Conservation (phyloP, 2,797 vertebrate genomes). For the Mormyrops boulengeri region DNA sequence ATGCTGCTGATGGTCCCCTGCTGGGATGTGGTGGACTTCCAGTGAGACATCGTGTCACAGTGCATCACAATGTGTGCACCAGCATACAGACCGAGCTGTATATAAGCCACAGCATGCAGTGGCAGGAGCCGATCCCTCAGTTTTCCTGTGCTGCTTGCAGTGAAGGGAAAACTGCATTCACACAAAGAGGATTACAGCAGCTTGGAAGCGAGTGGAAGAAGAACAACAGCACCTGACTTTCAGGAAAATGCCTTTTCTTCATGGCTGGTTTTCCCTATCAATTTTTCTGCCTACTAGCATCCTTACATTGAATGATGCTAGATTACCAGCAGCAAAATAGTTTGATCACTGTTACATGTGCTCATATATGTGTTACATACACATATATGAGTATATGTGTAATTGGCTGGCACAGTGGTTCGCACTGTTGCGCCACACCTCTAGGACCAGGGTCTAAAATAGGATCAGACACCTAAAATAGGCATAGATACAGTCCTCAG, state of each 20-base stretch:
- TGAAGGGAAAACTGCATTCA: background rate
- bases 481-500: background rate
- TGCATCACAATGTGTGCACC: background rate
- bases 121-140: slow-evolving; percentile 17
- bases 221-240: background rate
- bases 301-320: background rate
- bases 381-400: background rate
- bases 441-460: background rate
- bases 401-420: background rate
- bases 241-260: background rate
- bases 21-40: background rate
- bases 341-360: background rate
- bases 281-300: background rate
- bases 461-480: background rate
- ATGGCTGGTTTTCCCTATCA: background rate
- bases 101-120: slow-evolving; percentile 37
- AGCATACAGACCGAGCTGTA: slow-evolving; percentile 37
- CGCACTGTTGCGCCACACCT: background rate
- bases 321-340: background rate
- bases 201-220: background rate
- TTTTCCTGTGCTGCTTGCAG: slow-evolving; percentile 16
- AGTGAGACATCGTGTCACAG: background rate
- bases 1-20: background rate
- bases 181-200: background rate
- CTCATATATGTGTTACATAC: too few relatives aligned